These are phyloP conservation scores for Setophaga petechia DNA, from an alignment of 2,113 vertebrate species.

Conservation along the genomic window DNA sequence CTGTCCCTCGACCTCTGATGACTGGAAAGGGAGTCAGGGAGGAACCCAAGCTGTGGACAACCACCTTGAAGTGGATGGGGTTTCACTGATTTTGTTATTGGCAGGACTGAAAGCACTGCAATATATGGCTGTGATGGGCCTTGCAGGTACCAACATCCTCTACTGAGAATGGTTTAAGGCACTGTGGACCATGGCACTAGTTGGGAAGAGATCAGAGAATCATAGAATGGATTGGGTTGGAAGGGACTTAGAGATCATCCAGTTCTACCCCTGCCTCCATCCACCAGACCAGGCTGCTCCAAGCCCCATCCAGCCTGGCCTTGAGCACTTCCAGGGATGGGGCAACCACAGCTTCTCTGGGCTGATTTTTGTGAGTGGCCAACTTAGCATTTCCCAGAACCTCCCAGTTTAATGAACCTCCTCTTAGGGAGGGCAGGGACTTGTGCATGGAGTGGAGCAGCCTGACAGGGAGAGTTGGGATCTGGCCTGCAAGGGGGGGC, in stretches of 20 bases:
- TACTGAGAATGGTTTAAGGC: neutral
- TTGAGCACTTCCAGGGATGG: neutral
- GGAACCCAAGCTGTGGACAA: neutral
- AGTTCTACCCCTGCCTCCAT: neutral
- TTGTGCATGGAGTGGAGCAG: neutral
- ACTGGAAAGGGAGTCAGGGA: neutral
- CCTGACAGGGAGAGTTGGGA: fast-evolving
- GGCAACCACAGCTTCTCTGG: neutral
- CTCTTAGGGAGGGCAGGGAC: neutral
- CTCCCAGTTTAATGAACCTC: neutral
- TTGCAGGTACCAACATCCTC: neutral
- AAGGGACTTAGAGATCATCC: neutral
- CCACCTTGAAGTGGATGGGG: neutral
- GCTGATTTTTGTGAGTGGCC: neutral
- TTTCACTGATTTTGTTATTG: neutral
- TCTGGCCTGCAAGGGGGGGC: neutral
- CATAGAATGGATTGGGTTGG: neutral
- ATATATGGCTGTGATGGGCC: neutral
- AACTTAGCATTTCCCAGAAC: neutral
- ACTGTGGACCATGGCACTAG: neutral
- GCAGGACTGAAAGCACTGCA: neutral
- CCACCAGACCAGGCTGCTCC: neutral
- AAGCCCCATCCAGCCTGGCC: neutral
- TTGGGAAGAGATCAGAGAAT: neutral
- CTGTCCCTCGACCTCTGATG: neutral